These are phyloP conservation scores for Caenorhabditis afra DNA, from an alignment of 2,888 invertebrate genomes.

Conservation along the genomic window DNA sequence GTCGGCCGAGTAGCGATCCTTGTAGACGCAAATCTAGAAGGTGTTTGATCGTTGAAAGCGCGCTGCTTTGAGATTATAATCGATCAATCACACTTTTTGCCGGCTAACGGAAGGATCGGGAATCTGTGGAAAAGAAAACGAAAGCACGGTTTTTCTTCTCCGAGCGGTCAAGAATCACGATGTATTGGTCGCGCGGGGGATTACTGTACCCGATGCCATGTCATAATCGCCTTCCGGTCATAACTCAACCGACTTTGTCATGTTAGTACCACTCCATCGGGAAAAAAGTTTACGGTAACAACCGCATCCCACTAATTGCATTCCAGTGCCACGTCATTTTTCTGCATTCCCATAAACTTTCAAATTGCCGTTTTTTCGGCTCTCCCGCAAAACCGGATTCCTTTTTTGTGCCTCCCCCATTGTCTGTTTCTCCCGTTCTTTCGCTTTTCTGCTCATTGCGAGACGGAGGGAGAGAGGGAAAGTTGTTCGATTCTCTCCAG, in stretches of 20 bases:
- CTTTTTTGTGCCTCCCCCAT: constrained; percentile 1
- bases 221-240: no score
- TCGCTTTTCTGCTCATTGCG: background rate
- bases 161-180: background rate
- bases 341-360: background rate
- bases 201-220: no score
- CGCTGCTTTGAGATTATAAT: no score
- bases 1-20: constrained; percentile 87
- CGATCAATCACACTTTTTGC: no score
- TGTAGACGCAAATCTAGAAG: constrained; percentile 87
- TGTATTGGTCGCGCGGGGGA: no score
- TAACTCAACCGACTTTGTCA: no score
- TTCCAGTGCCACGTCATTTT: background rate
- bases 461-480: background rate
- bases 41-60: background rate
- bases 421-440: background rate
- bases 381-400: constrained; percentile 16
- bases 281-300: no score
- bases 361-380: background rate
- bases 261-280: no score
- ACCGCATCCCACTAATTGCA: no score
- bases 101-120: no score
- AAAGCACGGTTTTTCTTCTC: background rate
- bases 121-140: background rate
- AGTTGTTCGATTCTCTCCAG: background rate